Percentiles rank a stretch among this genome's conserved stretches.
phyloP scores from a whole-genome alignment of 53 echinoderm and acorn worm species.

The Zoroaster sp. region DNA sequence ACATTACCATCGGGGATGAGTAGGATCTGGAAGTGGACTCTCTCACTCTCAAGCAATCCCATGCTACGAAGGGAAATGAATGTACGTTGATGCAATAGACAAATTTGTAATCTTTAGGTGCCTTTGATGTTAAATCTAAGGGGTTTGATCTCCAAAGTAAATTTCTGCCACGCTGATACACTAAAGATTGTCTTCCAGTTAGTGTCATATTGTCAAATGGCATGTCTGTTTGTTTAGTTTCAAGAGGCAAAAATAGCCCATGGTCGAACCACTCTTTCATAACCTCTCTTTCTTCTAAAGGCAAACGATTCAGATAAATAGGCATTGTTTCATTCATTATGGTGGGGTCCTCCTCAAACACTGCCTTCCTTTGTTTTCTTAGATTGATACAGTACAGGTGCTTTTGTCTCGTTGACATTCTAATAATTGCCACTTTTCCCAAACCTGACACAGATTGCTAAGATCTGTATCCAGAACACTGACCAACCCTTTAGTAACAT shows the following conservation, averaged over 20 bases:
- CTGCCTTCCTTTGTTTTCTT: not conserved
- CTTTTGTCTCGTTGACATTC: constrained; percentile 7
- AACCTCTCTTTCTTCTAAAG: not conserved
- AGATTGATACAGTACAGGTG: constrained; percentile 8
- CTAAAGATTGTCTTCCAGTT: too few relatives aligned
- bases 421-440: constrained; percentile 27
- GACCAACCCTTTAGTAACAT: too few relatives aligned
- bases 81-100: too few relatives aligned
- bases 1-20: too few relatives aligned
- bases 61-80: too few relatives aligned
- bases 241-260: constrained; percentile 8
- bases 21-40: too few relatives aligned
- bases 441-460: not conserved
- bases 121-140: too few relatives aligned
- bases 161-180: too few relatives aligned
- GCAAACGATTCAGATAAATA: not conserved
- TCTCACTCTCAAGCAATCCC: too few relatives aligned
- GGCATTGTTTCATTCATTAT: not conserved
- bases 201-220: constrained; percentile 45
- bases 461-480: too few relatives aligned
- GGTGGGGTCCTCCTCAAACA: not conserved
- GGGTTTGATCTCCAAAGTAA: too few relatives aligned
- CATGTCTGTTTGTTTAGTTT: not conserved
- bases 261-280: constrained; percentile 11
- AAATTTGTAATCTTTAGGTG: too few relatives aligned